Evolutionary conservation across 2,113 vertebrate species (phyloP).

Genomic region (Struthio camelus): DNA sequence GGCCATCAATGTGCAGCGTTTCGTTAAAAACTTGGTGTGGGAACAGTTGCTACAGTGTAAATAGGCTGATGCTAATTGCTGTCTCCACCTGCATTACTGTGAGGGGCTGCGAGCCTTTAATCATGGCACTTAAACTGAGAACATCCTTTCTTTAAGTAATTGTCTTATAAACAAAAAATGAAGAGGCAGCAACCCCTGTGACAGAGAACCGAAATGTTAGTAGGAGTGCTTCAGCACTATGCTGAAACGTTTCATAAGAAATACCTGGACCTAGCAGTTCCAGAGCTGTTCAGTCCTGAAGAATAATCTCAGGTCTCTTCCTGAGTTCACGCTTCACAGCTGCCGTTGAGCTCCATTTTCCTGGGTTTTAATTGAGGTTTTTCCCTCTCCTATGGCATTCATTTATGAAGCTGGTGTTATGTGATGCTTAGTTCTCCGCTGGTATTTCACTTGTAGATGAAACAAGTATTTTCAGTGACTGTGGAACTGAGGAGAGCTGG

Average conservation of each 20-base stretch:
- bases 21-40: not conserved
- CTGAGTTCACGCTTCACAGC: not conserved
- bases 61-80: not conserved
- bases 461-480: not conserved
- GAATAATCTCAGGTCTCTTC: not conserved
- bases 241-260: not conserved
- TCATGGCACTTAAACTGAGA: not conserved
- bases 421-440: not conserved
- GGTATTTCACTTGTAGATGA: not conserved
- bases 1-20: fast-evolving
- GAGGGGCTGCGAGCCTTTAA: not conserved
- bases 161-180: not conserved
- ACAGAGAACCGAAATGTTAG: not conserved
- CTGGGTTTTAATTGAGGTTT: not conserved
- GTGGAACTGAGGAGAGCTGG: not conserved
- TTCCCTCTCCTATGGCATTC: not conserved
- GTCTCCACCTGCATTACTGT: not conserved
- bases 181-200: not conserved
- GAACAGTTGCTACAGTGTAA: not conserved
- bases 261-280: not conserved
- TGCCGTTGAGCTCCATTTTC: not conserved
- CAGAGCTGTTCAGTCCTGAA: not conserved
- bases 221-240: not conserved
- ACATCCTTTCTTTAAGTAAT: not conserved
- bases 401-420: not conserved